phyloP scores from a whole-genome alignment of 92 coral and sea anemone species.

The Epizoanthus fatuus region DNA sequence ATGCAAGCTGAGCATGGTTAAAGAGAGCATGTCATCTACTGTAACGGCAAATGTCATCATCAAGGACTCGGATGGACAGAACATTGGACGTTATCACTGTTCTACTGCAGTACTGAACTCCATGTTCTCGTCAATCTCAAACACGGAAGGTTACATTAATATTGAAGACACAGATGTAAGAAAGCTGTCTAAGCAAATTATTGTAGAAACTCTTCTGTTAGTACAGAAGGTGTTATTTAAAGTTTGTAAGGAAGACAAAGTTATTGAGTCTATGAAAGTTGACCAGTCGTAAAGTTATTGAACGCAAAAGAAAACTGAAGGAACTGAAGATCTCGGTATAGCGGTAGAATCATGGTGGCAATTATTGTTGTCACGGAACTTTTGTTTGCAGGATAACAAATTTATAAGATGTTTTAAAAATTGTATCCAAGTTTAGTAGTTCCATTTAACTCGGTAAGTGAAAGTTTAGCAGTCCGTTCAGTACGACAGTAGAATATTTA shows the following conservation, averaged over 20 bases:
- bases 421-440: no score
- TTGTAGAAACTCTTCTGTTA: conserved; percentile 29
- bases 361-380: no score
- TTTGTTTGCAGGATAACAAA: no score
- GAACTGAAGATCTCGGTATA: no score
- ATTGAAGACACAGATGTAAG: conserved; percentile 51
- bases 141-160: conserved; percentile 53
- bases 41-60: conserved; percentile 35
- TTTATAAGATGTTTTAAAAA: no score
- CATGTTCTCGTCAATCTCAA: conserved; percentile 53
- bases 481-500: no score
- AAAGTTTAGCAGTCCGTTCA: no score
- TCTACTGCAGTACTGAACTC: conserved; percentile 43
- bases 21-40: conserved; percentile 21
- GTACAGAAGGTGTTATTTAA: conserved; percentile 5
- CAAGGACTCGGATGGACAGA: conserved; percentile 25
- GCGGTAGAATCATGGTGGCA: no score
- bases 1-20: conserved; percentile 50
- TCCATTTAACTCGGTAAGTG: no score
- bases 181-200: conserved; percentile 55
- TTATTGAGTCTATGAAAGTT: no score
- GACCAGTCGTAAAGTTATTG: neutral
- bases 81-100: conserved; percentile 48
- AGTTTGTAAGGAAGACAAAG: neutral
- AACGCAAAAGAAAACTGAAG: no score